Evolutionary conservation across 1,140 invertebrate species (phyloP), one percentile per base, ranked within the genome.

Genomic region (Drosophila carrolli): DNA sequence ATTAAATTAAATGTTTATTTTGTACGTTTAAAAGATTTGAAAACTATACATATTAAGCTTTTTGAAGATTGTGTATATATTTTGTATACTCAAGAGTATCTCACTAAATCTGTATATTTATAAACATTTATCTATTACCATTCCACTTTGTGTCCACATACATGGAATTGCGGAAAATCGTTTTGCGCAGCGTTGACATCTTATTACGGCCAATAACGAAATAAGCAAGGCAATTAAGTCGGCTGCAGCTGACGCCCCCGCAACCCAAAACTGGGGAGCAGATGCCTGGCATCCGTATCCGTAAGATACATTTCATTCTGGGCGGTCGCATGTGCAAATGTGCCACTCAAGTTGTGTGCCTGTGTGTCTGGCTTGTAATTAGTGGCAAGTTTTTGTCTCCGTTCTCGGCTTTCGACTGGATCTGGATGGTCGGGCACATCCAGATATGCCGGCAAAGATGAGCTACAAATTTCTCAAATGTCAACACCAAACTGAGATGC

Each of bases 391-490:
- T 86, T 86, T 86, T 86, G 83, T 62, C 83, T 66, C 70, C 41
- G 44, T 50, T 50, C 66, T 73, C 19, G 38, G 43, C 50, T 32
- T 32, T 32, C 29, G 6, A 6, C 29, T 8, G 29, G 29, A 32
- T 32, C 29, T 32, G 29, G 7, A 32, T 32, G 29, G 6, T 8
- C 6, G 29, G 29, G 5, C 29, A 32, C 84, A 83, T 86, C 85
- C 81, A 89, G 84, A 88, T 88, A 88, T 78, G 84, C 73, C 63
- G 56, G 77, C 85, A 89, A 81, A 81, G 84, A 91, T 91, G 89
- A 91, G 89, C 89, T 89, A 91, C 89, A 91, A 91, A 91, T 91
- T 91, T 91, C 89, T 91, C 89, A 91, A 91, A 78, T 91, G 89
- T 91, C 89, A 91, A 91, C 89, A 91, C 89, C 88, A 75, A 51